Evolutionary conservation across 2,888 invertebrate species (phyloP), one percentile per base, ranked within the genome.

Genomic region (Cataglyphis albicans): DNA sequence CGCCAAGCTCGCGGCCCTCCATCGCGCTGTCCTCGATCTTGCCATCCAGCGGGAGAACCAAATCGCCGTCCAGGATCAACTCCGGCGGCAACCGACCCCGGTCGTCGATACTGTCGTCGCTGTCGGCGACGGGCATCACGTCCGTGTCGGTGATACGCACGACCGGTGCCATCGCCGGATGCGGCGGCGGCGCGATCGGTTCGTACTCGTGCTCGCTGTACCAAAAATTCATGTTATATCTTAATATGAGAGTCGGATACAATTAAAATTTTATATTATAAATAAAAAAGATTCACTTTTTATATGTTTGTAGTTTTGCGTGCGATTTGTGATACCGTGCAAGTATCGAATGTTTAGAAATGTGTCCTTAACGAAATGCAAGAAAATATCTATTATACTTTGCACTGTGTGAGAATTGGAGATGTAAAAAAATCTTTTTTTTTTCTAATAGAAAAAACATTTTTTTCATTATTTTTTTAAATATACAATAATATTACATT

Each of bases 131-230:
- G 90, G 93, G 94, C 88, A 91, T 91, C 88, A 94, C 92, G 83
- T 94, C 94, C 87, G 94, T 94, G 89, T 94, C 93, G 90, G 91
- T 96, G 95, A 92, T 96, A 95, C 87, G 95, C 93, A 93, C 94
- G 78, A 93, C 94, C 84, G 94, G 94, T 35, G 94, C 94, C 75
- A 88, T 65, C 78, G 85, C 81, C 82, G 88, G 88, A 12, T 81
- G 87, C 55, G 84, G 64, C 68, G 90, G 87, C 80, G 97, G 97
- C 94, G 97, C 97, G 94, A 98, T 97, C 91, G 98, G 97, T 96
- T 98, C 98, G 95, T 98, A 98, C 95, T 98, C 98, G 96, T 98
- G 98, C 96, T 98, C 98, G 96, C 98, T 98, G 96, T 91, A 96
- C 96, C 90, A 90, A 93, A 88, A 91, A 90, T 90, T 89, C 90